These are phyloP conservation scores for Solenodon paradoxus DNA, from an alignment of 2,113 vertebrate genomes.

Conservation along the genomic window DNA sequence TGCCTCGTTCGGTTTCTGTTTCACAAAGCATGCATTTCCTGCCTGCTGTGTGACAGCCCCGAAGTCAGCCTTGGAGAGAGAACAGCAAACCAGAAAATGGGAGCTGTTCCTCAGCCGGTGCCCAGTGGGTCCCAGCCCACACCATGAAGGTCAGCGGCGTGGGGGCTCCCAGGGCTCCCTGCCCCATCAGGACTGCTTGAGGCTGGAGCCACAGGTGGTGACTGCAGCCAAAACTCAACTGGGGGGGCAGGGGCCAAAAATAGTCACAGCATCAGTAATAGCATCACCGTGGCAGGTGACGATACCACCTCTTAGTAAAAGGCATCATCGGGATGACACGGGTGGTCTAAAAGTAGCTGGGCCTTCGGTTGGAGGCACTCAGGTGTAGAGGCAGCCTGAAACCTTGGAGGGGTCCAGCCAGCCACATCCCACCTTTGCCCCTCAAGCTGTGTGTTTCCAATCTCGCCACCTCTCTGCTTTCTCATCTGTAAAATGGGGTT, in stretches of 20 bases:
- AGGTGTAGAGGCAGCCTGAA: not conserved
- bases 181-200: not conserved
- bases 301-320: conserved; percentile 58
- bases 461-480: not conserved
- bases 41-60: not conserved
- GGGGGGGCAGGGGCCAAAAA: not conserved
- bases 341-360: conserved; percentile 38
- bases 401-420: not conserved
- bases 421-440: not conserved
- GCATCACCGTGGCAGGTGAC: not conserved
- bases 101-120: no score
- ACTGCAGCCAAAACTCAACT: not conserved
- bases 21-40: not conserved
- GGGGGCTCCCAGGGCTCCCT: not conserved
- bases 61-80: no score
- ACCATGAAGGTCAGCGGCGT: not conserved
- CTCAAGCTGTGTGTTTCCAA: not conserved
- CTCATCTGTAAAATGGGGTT: no score
- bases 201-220: not conserved
- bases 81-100: no score
- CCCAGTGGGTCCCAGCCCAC: not conserved
- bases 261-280: not conserved
- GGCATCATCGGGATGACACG: not conserved
- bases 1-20: accelerated
- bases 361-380: not conserved